Conservation (phyloP, 92 coral and sea anemone species). For the Bergia puertoricense region DNA sequence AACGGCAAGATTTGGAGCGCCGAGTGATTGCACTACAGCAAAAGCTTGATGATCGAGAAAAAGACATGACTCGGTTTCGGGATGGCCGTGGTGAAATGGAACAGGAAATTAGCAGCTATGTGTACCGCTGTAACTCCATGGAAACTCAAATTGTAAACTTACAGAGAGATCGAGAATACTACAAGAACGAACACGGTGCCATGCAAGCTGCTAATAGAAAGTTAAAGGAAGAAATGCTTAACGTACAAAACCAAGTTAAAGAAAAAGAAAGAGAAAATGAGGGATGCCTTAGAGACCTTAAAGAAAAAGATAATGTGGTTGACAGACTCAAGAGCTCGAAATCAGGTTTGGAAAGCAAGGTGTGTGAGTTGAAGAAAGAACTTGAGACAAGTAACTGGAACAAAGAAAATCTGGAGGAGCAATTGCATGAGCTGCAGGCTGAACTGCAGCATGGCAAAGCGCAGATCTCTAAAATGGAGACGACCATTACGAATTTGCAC, state of each 20-base stretch:
- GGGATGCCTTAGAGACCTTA: slow-evolving; percentile 71
- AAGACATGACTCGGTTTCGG: slow-evolving; percentile 70
- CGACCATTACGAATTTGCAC: slow-evolving; percentile 65
- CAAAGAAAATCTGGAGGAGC: slow-evolving; percentile 73
- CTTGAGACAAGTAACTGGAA: slow-evolving; percentile 80
- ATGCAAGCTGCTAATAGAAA: slow-evolving; percentile 77
- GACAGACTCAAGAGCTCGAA: slow-evolving; percentile 73
- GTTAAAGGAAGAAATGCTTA: slow-evolving; percentile 78
- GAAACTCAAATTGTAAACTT: slow-evolving; percentile 84
- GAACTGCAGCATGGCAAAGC: slow-evolving; percentile 71
- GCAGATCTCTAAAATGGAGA: slow-evolving; percentile 84
- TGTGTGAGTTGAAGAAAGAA: slow-evolving; percentile 76
- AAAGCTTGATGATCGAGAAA: slow-evolving; percentile 73
- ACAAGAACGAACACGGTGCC: slow-evolving; percentile 82
- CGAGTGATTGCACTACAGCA: slow-evolving; percentile 68
- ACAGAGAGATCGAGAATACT: slow-evolving; percentile 89
- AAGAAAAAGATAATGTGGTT: slow-evolving; percentile 72
- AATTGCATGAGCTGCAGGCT: slow-evolving; percentile 60
- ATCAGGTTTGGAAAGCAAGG: slow-evolving; percentile 71
- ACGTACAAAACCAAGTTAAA: slow-evolving; percentile 82
- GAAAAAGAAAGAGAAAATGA: slow-evolving; percentile 82
- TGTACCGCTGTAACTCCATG: slow-evolving; percentile 79
- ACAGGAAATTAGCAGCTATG: slow-evolving; percentile 75
- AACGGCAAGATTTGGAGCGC: slow-evolving; percentile 76
- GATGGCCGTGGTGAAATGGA: slow-evolving; percentile 85